phyloP scores from a whole-genome alignment of 1,140 invertebrate genomes.

The Gonatopus flavifemur region DNA sequence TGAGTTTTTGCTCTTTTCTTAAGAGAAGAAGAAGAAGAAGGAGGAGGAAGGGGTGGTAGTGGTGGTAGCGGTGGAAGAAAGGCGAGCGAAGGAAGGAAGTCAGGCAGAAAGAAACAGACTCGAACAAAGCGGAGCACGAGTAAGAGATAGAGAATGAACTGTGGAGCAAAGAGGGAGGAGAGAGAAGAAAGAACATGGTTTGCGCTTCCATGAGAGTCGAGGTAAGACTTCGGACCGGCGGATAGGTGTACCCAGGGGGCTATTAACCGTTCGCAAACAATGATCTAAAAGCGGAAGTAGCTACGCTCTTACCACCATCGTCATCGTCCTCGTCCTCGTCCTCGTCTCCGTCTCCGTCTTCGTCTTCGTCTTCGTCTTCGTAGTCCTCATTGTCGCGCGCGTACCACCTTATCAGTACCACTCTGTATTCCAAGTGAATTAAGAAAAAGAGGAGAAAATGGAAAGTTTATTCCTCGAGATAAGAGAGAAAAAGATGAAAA shows the following conservation, averaged over 20 bases:
- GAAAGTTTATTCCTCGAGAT: too few species aligned
- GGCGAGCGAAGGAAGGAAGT: constrained; percentile 14
- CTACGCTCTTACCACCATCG: constrained; percentile 26
- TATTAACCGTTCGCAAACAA: constrained; percentile 58
- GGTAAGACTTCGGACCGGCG: constrained; percentile 34
- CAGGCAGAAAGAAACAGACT: constrained; percentile 26
- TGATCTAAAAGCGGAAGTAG: constrained; percentile 54
- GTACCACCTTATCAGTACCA: too few species aligned
- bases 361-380: neutral
- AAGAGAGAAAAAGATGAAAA: too few species aligned
- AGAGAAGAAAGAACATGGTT: constrained; percentile 16
- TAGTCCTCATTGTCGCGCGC: constrained; percentile 14
- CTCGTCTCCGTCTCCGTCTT: neutral
- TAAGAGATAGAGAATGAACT: neutral
- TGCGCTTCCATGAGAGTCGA: constrained; percentile 38
- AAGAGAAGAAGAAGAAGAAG: constrained; percentile 24
- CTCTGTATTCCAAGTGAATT: too few species aligned
- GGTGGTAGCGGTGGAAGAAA: too few species aligned
- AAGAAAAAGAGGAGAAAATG: too few species aligned
- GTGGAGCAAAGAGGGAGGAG: neutral
- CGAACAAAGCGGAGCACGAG: neutral
- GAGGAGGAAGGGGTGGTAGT: constrained; percentile 20
- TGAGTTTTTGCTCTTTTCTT: constrained; percentile 35
- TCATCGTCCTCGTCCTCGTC: constrained; percentile 7
- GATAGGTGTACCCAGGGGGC: constrained; percentile 47